Base-by-base conservation (phyloP, 2,888 invertebrate species). In the Perdita meconis region DNA sequence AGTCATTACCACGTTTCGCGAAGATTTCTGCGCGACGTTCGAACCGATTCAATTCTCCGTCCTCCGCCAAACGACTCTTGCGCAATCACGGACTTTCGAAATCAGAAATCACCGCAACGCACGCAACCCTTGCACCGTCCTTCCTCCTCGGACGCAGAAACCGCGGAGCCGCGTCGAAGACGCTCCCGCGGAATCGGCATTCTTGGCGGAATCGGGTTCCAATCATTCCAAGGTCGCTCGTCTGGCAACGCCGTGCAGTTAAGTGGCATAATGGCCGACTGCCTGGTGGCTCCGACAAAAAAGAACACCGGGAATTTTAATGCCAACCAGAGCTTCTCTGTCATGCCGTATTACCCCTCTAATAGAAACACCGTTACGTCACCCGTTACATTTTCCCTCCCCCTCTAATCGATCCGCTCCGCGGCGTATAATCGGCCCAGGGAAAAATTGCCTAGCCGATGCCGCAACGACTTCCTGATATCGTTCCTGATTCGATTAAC, bases 301-400 rank as follows among this genome's bases (percentile, higher is more conserved):
- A 81, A 69, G 55, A 76, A 51, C 65, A 51, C 50, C 16, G 53
- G 44, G 56, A 72, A 81, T 79, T 83, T 84, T 80, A 80, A 77
- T 84, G 72, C 68, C 19, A 53, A 63, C 36, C 78, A 70, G 65
- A 65, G 67, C 77, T 74, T 80, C 75, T 81, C 84, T 80, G 81
- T 85, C 81, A 84, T 68, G 86, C 56, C 50, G 72, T 66, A 76
- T 81, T 84, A 73, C 73, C 67, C 66, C 55, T 68, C 78, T 78
- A 78, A 86, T 79, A 75, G 80, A 78, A 66, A 72, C 61, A 77
- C 85, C 85, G 85, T 85, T 85, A 86, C 61, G 63, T 63, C 74
- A 66, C 51, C 86, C 85, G 86, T 86, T 85, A 84, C 61, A 75
- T 85, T 74, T 83, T 76, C 81, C 10, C 3, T 44, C 13, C 8